Percentiles rank a stretch among this genome's conserved stretches.
Conservation (phyloP, 2,113 vertebrate genomes). For the Athene noctua region DNA sequence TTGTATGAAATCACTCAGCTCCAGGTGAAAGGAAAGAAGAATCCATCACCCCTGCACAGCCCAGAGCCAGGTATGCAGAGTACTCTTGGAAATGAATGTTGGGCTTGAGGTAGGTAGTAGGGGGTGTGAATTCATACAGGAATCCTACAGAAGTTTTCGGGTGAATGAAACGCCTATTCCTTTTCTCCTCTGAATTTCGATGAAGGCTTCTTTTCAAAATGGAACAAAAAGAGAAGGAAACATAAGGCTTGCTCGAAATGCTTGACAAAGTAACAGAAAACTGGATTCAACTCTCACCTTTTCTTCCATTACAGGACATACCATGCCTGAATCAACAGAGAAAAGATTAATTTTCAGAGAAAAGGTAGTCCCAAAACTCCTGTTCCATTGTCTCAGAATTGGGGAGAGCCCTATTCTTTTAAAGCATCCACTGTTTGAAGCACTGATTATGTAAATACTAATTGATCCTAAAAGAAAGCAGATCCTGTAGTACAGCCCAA, state of each 20-base stretch:
- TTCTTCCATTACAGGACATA: not conserved
- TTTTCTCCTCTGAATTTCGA: not conserved
- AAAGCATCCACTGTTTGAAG: not conserved
- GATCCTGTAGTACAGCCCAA: not conserved
- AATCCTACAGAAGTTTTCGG: not conserved
- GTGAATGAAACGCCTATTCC: not conserved
- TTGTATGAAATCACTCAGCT: not conserved
- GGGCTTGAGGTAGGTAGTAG: not conserved
- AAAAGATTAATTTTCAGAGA: not conserved
- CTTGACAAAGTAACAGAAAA: not conserved
- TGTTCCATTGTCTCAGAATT: not conserved
- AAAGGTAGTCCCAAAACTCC: not conserved
- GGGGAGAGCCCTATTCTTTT: not conserved
- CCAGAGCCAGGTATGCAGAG: not conserved
- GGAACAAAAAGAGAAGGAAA: not conserved
- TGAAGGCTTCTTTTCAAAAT: not conserved
- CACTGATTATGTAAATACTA: not conserved
- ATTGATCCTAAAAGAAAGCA: not conserved
- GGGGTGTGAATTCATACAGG: not conserved
- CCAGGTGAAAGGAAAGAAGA: slow-evolving; percentile 7
- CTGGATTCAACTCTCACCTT: not conserved
- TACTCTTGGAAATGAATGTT: not conserved
- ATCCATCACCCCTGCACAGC: not conserved
- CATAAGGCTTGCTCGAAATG: not conserved
- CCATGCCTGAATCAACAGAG: not conserved